Percentiles rank a stretch among this genome's conserved stretches.
Evolutionary conservation across 2,113 vertebrate species (phyloP).

Genomic region (Otis tarda): DNA sequence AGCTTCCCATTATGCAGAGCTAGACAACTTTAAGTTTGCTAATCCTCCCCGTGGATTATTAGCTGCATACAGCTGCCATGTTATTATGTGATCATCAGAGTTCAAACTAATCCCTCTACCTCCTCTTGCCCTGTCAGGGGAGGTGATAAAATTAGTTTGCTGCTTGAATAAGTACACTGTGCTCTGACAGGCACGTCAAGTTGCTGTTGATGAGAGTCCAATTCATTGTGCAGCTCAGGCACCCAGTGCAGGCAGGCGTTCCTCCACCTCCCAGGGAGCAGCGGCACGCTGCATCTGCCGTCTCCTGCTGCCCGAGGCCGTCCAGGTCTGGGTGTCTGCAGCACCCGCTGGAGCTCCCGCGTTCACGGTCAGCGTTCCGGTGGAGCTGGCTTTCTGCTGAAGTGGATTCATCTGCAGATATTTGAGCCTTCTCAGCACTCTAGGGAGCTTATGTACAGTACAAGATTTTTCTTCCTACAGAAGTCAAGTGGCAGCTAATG

Average conservation of each 20-base stretch:
- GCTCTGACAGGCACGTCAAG: not conserved
- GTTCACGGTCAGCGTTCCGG: accelerated
- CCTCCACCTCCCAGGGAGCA: not conserved
- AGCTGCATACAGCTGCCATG: constrained; percentile 43
- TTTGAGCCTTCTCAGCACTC: not conserved
- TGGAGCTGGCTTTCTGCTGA: not conserved
- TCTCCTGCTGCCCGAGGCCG: not conserved
- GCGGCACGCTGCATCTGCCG: not conserved
- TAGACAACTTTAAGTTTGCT: constrained; percentile 50
- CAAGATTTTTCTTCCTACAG: not conserved
- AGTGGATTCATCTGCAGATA: not conserved
- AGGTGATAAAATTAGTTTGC: not conserved
- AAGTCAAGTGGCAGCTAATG: not conserved
- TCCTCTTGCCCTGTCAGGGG: not conserved
- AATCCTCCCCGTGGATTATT: constrained; percentile 51
- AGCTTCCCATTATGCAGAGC: constrained; percentile 33
- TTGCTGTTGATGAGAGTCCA: not conserved
- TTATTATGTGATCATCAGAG: constrained; percentile 32
- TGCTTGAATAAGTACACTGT: not conserved
- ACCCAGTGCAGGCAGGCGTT: not conserved
- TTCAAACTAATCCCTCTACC: constrained; percentile 32
- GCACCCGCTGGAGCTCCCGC: not conserved
- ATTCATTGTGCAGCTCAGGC: not conserved
- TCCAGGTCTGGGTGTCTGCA: not conserved
- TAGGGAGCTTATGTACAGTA: not conserved